Evolutionary conservation across 2,113 vertebrate species (phyloP), one percentile per base, ranked within the genome.

Genomic region (Ammodytes marinus): DNA sequence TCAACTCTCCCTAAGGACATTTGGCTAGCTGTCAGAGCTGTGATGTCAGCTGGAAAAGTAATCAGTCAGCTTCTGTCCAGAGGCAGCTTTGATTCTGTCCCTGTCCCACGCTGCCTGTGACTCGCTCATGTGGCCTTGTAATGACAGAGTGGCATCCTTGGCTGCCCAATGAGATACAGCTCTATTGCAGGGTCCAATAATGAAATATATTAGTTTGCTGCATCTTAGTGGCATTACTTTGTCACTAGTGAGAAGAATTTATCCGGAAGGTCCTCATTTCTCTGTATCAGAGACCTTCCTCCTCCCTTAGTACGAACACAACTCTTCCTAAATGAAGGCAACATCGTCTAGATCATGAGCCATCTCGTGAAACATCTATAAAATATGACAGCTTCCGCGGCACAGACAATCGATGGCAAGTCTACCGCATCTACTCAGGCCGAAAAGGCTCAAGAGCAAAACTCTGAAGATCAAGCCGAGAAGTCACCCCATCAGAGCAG

Each of bases 71-170:
- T 43, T 64, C 37, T 76, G 87, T 83, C 85, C 73, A 9, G 66
- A 83, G 69, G 82, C 81, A 71, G 70, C 80, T 74, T 76, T 91
- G 90, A 89, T 70, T 88, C 86, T 76, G 75, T 74, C 69, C 75
- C 79, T 57, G 82, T 89, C 87, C 80, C 61, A 60, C 19, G 8
- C 83, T 52, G 78, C 65, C 76, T 59, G 74, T 58, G 79, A 68
- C 71, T 77, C 17, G 66, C 66, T 65, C 77, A 52, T 65, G 82
- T 87, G 90, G 91, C 93, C 92, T 94, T 94, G 92, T 74, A 84
- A 83, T 91, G 92, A 94, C 86, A 90, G 84, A 94, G 90, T 84
- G 75, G 84, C 79, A 86, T 86, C 93, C 90, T 89, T 91, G 85
- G 88, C 87, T 88, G 87, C 81, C 88, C 87, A 82, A 83, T 91